Evolutionary conservation across 2,888 invertebrate genomes (phyloP).

Genomic region (Sarcophaga rosellei): DNA sequence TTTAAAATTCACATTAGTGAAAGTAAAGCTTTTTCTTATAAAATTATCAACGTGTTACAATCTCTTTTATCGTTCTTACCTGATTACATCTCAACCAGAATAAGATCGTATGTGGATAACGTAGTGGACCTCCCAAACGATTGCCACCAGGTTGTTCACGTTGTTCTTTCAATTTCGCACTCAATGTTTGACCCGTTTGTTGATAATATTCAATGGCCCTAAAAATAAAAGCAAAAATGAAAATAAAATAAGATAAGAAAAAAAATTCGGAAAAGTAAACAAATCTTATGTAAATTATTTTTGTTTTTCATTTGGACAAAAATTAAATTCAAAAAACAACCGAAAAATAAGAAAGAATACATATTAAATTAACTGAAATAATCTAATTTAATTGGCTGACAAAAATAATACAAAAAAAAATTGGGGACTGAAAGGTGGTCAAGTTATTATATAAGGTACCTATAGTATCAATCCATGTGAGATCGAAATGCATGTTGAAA

Average conservation of each 20-base stretch:
- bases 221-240: conserved; percentile 29
- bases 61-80: conserved; percentile 83
- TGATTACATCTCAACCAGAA: conserved; percentile 93
- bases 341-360: conserved; percentile 4
- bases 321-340: background rate
- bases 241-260: background rate
- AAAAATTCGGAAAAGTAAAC: background rate
- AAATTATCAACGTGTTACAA: background rate
- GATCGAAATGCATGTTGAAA: too few species aligned
- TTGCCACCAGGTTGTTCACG: conserved; percentile 82
- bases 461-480: too few species aligned
- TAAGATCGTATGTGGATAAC: conserved; percentile 88
- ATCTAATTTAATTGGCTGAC: conserved; percentile 30
- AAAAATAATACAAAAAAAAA: background rate
- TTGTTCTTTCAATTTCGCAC: conserved; percentile 76
- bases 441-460: too few species aligned
- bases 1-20: too few species aligned
- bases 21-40: too few species aligned
- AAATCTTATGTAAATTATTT: conserved; percentile 6
- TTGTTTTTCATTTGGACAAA: background rate
- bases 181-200: conserved; percentile 76
- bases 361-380: conserved; percentile 35
- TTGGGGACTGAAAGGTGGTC: background rate
- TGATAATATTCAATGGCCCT: conserved; percentile 82
- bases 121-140: conserved; percentile 86